These are phyloP conservation scores for Falco novaeseelandiae DNA, from an alignment of 2,797 vertebrate genomes.

Conservation along the genomic window DNA sequence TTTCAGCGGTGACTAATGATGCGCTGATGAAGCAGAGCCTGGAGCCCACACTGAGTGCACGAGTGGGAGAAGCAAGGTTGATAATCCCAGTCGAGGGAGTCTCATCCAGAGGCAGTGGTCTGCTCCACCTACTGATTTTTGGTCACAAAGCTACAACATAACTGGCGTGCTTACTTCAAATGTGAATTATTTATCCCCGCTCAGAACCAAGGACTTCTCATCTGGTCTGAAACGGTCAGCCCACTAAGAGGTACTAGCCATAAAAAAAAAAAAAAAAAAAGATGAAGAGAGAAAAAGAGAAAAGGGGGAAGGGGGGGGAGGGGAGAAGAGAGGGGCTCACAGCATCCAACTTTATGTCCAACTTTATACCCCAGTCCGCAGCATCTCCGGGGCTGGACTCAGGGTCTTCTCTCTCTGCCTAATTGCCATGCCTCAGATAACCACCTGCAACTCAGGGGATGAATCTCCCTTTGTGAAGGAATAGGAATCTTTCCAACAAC, in stretches of 20 bases:
- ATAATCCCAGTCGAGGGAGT: background rate
- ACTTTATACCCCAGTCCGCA: background rate
- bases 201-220: background rate
- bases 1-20: background rate
- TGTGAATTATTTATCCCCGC: fast-evolving
- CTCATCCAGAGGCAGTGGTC: background rate
- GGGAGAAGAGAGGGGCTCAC: background rate
- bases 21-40: background rate
- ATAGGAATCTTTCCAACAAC: background rate
- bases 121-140: background rate
- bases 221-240: background rate
- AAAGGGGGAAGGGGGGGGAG: background rate
- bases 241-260: background rate
- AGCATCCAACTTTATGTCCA: background rate
- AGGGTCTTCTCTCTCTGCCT: background rate
- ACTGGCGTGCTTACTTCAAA: background rate
- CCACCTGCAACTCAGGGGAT: background rate
- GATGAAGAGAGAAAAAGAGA: no score
- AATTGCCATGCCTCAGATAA: background rate
- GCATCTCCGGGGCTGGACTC: background rate
- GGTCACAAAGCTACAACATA: background rate
- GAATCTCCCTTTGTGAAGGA: background rate
- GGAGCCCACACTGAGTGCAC: background rate
- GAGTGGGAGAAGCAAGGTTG: background rate
- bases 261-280: background rate